These are phyloP conservation scores for Gastrophryne carolinensis DNA, from an alignment of 2,797 vertebrate species.

Conservation along the genomic window DNA sequence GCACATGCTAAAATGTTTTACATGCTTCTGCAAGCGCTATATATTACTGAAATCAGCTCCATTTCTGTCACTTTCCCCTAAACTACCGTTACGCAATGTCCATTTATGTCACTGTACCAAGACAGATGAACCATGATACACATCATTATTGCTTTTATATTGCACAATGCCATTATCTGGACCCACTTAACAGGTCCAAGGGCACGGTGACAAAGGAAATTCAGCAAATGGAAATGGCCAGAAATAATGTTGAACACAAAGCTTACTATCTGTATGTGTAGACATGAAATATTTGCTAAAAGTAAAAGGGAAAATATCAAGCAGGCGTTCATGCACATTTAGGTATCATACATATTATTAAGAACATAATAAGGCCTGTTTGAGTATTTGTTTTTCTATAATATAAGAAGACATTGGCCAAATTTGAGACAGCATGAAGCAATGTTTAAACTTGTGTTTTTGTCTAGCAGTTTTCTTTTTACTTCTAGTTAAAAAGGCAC, in stretches of 20 bases:
- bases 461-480: no score
- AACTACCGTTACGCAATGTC: constrained; percentile 49
- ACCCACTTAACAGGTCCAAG: constrained; percentile 56
- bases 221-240: constrained; percentile 58
- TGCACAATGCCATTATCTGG: constrained; percentile 56
- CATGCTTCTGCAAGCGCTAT: constrained; percentile 40
- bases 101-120: constrained; percentile 54
- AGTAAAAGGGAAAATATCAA: not conserved
- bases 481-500: no score
- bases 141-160: constrained; percentile 55
- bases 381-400: no score
- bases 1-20: constrained; percentile 20
- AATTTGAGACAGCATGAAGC: no score
- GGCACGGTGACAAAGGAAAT: constrained; percentile 59
- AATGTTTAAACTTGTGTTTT: no score
- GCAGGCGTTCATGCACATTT: no score
- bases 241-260: constrained; percentile 56
- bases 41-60: constrained; percentile 34
- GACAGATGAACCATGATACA: constrained; percentile 55
- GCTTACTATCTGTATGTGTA: constrained; percentile 50
- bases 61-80: constrained; percentile 54
- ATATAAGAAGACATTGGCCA: no score
- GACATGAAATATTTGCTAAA: constrained; percentile 31
- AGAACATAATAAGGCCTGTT: no score
- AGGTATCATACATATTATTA: no score